These are phyloP conservation scores for Leptopterna dolabrata DNA, from an alignment of 2,888 invertebrate genomes.

Conservation along the genomic window DNA sequence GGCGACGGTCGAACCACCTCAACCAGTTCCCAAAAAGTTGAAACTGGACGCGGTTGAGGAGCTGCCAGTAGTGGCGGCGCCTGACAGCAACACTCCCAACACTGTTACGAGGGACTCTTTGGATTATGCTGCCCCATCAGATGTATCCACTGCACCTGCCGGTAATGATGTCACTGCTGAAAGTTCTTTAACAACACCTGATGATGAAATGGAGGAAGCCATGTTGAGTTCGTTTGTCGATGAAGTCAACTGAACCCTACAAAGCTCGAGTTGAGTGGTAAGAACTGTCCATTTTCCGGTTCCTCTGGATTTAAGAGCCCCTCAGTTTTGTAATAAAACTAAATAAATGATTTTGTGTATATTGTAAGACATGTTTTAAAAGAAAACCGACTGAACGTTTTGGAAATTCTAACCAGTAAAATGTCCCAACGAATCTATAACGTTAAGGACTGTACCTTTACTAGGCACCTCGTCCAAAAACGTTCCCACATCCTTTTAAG, in stretches of 20 bases:
- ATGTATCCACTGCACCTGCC: neutral
- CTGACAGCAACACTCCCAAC: neutral
- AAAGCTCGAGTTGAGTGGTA: neutral
- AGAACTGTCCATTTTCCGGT: neutral
- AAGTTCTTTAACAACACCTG: neutral
- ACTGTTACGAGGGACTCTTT: neutral
- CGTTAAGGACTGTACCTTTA: too few relatives aligned
- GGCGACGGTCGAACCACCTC: neutral
- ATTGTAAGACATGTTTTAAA: too few relatives aligned
- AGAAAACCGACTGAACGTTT: too few relatives aligned
- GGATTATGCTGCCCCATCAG: neutral
- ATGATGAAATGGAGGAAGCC: conserved; percentile 31
- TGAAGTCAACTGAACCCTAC: conserved; percentile 26
- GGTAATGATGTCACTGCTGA: neutral
- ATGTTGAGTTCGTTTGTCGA: conserved; percentile 58
- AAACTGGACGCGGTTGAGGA: neutral
- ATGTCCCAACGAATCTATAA: too few relatives aligned
- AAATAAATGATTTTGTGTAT: neutral
- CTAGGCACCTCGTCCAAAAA: too few relatives aligned
- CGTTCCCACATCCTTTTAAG: too few relatives aligned
- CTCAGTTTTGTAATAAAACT: neutral
- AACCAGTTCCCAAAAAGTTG: neutral
- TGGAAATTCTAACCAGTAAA: too few relatives aligned
- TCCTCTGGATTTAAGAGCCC: neutral
- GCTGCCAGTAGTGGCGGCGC: neutral